phyloP scores from a whole-genome alignment of 2,113 vertebrate genomes.

The Antechinus stuartii region DNA sequence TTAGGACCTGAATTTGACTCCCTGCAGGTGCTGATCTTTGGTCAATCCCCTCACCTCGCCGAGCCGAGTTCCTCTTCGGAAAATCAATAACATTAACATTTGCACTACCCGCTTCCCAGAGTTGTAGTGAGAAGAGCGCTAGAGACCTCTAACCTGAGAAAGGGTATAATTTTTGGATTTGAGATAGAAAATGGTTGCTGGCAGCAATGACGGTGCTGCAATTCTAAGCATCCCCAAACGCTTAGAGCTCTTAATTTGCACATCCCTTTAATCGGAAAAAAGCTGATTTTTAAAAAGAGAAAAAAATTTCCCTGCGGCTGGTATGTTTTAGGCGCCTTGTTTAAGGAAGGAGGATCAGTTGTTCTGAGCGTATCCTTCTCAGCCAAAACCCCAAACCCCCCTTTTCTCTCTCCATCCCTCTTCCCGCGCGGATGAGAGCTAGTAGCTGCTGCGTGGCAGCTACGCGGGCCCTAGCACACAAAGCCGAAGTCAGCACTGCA shows the following conservation, averaged over 20 bases:
- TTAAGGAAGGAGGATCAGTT: too few species aligned
- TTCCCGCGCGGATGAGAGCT: constrained; percentile 27
- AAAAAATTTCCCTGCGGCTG: neutral
- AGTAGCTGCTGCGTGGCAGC: neutral
- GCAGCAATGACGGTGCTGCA: constrained; percentile 75
- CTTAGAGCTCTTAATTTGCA: neutral
- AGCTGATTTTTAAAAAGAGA: neutral
- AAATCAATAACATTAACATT: neutral
- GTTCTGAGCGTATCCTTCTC: too few species aligned
- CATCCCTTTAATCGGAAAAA: neutral
- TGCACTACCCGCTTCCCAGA: neutral
- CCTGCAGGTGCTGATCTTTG: too few species aligned
- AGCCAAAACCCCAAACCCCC: neutral
- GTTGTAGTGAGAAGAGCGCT: neutral
- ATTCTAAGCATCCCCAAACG: neutral
- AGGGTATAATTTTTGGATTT: constrained; percentile 77
- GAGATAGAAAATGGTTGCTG: constrained; percentile 75
- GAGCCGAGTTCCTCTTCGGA: neutral
- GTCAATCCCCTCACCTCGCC: neutral
- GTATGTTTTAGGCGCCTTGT: neutral
- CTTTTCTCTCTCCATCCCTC: neutral
- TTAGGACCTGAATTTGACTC: neutral
- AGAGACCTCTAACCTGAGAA: neutral
- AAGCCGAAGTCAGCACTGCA: neutral
- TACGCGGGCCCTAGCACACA: rapidly evolving